These are phyloP conservation scores for Acleris cristana DNA, from an alignment of 2,888 invertebrate genomes.

Conservation along the genomic window DNA sequence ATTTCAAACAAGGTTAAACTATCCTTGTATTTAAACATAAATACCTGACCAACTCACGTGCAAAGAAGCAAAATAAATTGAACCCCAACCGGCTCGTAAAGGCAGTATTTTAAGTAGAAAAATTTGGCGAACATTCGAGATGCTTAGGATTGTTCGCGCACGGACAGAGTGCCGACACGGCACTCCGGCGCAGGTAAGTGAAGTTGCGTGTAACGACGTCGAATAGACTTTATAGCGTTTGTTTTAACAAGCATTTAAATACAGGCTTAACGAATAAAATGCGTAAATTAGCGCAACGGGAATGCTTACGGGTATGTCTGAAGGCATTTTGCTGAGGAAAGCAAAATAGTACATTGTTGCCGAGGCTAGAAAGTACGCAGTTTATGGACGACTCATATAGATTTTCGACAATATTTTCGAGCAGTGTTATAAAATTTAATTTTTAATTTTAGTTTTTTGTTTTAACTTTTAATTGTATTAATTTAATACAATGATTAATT, in stretches of 20 bases:
- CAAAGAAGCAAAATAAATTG: slow-evolving; percentile 6
- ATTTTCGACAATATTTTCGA: too few relatives aligned
- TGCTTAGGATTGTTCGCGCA: slow-evolving; percentile 52
- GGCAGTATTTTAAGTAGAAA: slow-evolving; percentile 45
- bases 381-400: too few relatives aligned
- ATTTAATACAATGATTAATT: too few relatives aligned
- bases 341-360: neutral
- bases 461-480: too few relatives aligned
- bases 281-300: slow-evolving; percentile 11
- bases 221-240: slow-evolving; percentile 72
- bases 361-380: too few relatives aligned
- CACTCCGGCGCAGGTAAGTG: slow-evolving; percentile 75
- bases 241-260: slow-evolving; percentile 64
- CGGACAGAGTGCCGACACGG: slow-evolving; percentile 47
- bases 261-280: slow-evolving; percentile 18
- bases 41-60: neutral
- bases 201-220: slow-evolving; percentile 77
- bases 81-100: slow-evolving; percentile 1
- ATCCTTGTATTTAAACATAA: too few relatives aligned
- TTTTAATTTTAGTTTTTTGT: too few relatives aligned
- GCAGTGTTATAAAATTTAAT: too few relatives aligned
- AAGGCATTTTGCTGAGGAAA: neutral
- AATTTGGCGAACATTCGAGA: slow-evolving; percentile 59
- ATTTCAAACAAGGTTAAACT: too few relatives aligned
- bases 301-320: neutral